Evolutionary conservation across 2,888 invertebrate species (phyloP), one percentile per base, ranked within the genome.

Genomic region (Heliconius ismenius): DNA sequence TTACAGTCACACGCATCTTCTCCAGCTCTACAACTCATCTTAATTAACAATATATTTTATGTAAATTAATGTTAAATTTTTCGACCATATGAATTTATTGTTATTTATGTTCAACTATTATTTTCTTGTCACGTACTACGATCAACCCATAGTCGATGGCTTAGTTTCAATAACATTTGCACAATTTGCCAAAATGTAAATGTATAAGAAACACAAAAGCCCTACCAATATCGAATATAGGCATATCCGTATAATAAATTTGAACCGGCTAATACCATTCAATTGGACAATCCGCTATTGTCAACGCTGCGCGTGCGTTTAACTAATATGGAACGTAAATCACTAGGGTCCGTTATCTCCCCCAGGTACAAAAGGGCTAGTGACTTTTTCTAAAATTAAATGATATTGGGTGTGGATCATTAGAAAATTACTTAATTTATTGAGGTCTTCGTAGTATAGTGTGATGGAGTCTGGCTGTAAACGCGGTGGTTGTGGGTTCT

Each of bases 291-390:
- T 64, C 62, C 60, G 58, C 63, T 67, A 78, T 77, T 64, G 70
- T 74, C 73, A 78, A 43, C 67, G 74, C 76, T 83, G 83, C 83
- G 83, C 82, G 83, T 82, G 82, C 84, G 83, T 79, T 74, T 76
- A 82, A 84, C 85, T 86, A 86, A 86, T 85, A 83, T 79, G 82
- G 82, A 81, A 81, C 83, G 90, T 90, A 89, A 90, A 89, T 90
- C 87, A 87, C 81, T 67, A 81, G 82, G 85, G 85, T 85, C 84
- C 84, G 86, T 85, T 86, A 86, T 86, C 70, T 70, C 70, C 70
- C 70, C 36, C 85, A 83, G 83, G 81, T 84, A 83, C 84, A 86
- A 89, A 90, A 88, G 85, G 87, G 86, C 85, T 81, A 87, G 86
- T 85, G 86, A 85, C 85, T 86, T 89, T 73, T 26, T 58, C n/a